phyloP scores from a whole-genome alignment of 2,113 vertebrate genomes.

The Dendrocopos noguchii region DNA sequence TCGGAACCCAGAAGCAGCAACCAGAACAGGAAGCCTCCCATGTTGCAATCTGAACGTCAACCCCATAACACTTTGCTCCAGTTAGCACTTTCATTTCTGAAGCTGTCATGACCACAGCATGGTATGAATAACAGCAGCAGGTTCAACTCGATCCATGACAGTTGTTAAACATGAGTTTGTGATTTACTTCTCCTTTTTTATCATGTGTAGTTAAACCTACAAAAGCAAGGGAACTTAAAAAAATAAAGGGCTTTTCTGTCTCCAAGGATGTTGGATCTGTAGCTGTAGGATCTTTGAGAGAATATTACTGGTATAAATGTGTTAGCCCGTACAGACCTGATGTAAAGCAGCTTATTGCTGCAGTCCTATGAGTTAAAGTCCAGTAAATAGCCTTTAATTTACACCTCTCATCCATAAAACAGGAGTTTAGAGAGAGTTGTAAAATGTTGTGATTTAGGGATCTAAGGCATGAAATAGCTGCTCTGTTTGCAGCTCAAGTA shows the following conservation, averaged over 20 bases:
- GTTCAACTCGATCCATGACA: too few species aligned
- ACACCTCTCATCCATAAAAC: neutral
- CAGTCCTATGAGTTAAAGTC: neutral
- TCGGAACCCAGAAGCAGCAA: too few species aligned
- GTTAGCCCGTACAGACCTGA: neutral
- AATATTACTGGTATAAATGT: neutral
- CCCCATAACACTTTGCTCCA: too few species aligned
- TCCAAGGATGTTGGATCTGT: neutral
- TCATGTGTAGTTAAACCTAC: neutral
- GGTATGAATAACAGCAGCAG: too few species aligned
- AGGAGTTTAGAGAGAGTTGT: neutral
- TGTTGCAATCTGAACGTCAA: too few species aligned
- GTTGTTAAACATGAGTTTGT: neutral
- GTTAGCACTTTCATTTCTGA: too few species aligned
- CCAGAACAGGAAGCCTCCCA: too few species aligned
- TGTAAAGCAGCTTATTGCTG: fast-evolving
- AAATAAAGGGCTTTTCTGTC: neutral
- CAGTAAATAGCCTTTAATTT: neutral
- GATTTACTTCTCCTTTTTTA: neutral
- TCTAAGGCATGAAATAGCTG: neutral
- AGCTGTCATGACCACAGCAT: too few species aligned
- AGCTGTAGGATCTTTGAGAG: neutral
- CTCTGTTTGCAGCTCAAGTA: conserved; percentile 1
- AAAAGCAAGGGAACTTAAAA: neutral
- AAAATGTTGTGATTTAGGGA: neutral